phyloP scores from a whole-genome alignment of 2,797 vertebrate genomes.

The Mus spretus region DNA sequence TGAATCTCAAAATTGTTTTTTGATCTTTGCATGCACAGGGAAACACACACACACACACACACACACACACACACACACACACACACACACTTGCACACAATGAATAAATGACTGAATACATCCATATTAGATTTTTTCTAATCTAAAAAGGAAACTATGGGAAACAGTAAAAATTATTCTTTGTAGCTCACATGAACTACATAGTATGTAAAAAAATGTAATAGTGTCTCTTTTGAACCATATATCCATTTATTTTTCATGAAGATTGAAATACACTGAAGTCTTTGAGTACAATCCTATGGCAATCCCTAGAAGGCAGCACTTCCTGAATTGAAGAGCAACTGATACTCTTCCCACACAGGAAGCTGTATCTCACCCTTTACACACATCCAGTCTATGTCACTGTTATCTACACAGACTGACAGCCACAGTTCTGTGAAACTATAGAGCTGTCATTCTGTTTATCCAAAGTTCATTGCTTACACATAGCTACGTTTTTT shows the following conservation, averaged over 20 bases:
- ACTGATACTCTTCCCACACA: not conserved
- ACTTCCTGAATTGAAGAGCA: not conserved
- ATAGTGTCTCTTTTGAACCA: not conserved
- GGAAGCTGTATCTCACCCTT: not conserved
- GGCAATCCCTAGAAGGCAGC: not conserved
- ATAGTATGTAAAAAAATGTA: not conserved
- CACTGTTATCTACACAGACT: not conserved
- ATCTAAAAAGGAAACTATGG: not conserved
- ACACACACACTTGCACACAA: not conserved
- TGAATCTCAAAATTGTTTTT: not conserved
- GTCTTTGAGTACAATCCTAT: not conserved
- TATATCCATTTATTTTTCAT: not conserved
- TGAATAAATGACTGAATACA: not conserved
- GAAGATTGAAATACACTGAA: not conserved
- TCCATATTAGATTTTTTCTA: not conserved
- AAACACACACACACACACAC: not conserved
- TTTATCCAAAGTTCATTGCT: not conserved
- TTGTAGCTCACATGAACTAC: accelerated
- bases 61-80: not conserved
- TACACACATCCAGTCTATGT: not conserved
- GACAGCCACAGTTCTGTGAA: not conserved
- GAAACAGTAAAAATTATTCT: not conserved
- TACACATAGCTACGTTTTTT: not conserved
- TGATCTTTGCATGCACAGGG: not conserved
- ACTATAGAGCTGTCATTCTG: not conserved